Evolutionary conservation across 2,797 vertebrate species (phyloP).

Genomic region (Poliocrania exsul): DNA sequence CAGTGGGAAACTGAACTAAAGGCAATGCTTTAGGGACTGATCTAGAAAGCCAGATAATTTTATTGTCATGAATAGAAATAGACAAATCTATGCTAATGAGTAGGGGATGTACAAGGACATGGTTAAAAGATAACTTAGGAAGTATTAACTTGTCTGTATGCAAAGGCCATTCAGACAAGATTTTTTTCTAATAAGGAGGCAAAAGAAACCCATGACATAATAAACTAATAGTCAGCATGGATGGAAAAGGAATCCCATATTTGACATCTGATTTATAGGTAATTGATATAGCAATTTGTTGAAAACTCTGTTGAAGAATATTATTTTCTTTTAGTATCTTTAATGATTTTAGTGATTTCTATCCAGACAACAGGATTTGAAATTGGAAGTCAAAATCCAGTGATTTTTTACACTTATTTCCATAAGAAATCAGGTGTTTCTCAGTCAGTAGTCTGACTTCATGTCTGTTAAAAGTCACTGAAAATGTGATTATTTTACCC

Average conservation of each 20-base stretch:
- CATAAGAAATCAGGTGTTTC: neutral
- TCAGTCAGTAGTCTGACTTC: neutral
- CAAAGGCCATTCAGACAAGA: neutral
- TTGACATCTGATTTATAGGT: neutral
- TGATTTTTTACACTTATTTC: neutral
- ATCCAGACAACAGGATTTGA: neutral
- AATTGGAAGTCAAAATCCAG: neutral
- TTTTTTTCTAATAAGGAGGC: neutral
- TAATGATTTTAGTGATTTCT: neutral
- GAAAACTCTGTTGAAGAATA: neutral
- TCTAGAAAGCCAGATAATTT: neutral
- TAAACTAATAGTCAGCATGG: neutral
- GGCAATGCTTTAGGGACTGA: constrained; percentile 1
- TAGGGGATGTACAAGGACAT: neutral
- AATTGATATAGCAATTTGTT: neutral
- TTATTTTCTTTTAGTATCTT: neutral
- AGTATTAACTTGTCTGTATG: neutral
- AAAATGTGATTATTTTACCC: neutral
- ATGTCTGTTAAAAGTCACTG: neutral
- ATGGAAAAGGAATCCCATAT: neutral
- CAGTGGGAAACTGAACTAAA: constrained; percentile 13
- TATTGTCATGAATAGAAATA: neutral
- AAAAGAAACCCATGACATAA: neutral
- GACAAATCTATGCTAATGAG: neutral
- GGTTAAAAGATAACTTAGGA: neutral